Evolutionary conservation across 2,888 invertebrate species (phyloP).

Genomic region (Cataglyphis livida): DNA sequence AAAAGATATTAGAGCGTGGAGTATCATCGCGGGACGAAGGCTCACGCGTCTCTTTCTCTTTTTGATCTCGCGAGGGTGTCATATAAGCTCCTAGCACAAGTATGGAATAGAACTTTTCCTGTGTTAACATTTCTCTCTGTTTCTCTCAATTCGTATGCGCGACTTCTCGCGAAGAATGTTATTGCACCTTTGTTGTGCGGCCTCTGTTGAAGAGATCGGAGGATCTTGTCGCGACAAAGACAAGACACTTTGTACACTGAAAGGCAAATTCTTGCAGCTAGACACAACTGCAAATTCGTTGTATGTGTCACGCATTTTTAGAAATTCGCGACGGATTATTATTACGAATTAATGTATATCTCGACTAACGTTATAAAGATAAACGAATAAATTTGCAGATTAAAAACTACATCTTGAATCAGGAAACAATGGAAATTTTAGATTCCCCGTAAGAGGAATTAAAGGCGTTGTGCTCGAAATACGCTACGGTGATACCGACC

Average conservation of each 20-base stretch:
- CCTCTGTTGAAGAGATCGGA: conserved; percentile 12
- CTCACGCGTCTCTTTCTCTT: background rate
- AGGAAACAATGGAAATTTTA: conserved; percentile 15
- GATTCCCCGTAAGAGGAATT: conserved; percentile 3
- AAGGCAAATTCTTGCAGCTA: background rate
- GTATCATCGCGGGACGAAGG: background rate
- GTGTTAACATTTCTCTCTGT: conserved; percentile 39
- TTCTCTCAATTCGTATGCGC: conserved; percentile 32
- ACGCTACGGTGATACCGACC: conserved; percentile 26
- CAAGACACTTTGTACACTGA: conserved; percentile 10
- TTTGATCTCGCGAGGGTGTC: background rate
- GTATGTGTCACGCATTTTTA: background rate
- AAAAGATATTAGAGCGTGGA: conserved; percentile 17
- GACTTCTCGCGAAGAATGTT: conserved; percentile 40
- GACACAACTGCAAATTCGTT: background rate
- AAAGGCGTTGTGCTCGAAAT: conserved; percentile 38
- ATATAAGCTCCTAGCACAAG: conserved; percentile 8
- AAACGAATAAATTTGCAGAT: conserved; percentile 7
- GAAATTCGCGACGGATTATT: conserved; percentile 6
- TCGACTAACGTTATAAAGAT: background rate
- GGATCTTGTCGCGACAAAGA: background rate
- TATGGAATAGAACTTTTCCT: conserved; percentile 31
- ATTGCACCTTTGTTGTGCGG: background rate
- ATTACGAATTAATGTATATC: background rate
- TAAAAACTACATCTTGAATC: conserved; percentile 14